Evolutionary conservation across 1,140 invertebrate species (phyloP).

Genomic region (Drosophila bifasciata): DNA sequence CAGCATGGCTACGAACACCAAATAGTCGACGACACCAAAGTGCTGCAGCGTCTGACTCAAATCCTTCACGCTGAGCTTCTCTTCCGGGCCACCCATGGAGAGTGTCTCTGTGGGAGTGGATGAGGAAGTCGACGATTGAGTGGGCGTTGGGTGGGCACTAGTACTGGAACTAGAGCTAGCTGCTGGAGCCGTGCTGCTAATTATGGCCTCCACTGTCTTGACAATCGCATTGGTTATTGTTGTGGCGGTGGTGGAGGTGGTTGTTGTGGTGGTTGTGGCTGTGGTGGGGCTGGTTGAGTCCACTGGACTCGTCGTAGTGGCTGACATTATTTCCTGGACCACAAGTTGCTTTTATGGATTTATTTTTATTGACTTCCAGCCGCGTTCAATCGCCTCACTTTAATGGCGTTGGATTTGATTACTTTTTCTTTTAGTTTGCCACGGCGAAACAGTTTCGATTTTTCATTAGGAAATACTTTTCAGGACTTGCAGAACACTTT

Average conservation of each 20-base stretch:
- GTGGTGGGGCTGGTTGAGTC: constrained; percentile 14
- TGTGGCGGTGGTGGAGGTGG: constrained; percentile 13
- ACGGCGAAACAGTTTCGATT: constrained; percentile 49
- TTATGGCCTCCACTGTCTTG: constrained; percentile 70
- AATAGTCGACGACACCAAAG: constrained; percentile 88
- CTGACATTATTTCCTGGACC: constrained; percentile 69
- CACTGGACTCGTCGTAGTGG: constrained; percentile 15
- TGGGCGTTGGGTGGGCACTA: constrained; percentile 9
- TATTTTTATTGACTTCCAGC: constrained; percentile 79
- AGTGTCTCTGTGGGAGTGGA: constrained; percentile 14
- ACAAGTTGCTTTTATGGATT: constrained; percentile 75
- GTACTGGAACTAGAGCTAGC: constrained; percentile 1
- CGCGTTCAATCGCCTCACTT: constrained; percentile 51
- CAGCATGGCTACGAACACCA: constrained; percentile 89
- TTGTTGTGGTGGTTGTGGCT: neutral
- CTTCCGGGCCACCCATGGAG: constrained; percentile 13
- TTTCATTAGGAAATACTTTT: constrained; percentile 44
- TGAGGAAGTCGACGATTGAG: constrained; percentile 16
- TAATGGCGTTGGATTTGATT: constrained; percentile 68
- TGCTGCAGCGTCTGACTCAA: constrained; percentile 85
- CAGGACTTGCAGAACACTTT: constrained; percentile 3
- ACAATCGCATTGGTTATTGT: constrained; percentile 52
- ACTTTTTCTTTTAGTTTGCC: constrained; percentile 62
- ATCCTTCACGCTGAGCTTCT: constrained; percentile 84
- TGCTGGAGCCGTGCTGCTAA: constrained; percentile 60